Percentiles rank a stretch among this genome's conserved stretches.
Evolutionary conservation across 2,797 vertebrate genomes (phyloP).

Genomic region (Amphiprion clarkii): DNA sequence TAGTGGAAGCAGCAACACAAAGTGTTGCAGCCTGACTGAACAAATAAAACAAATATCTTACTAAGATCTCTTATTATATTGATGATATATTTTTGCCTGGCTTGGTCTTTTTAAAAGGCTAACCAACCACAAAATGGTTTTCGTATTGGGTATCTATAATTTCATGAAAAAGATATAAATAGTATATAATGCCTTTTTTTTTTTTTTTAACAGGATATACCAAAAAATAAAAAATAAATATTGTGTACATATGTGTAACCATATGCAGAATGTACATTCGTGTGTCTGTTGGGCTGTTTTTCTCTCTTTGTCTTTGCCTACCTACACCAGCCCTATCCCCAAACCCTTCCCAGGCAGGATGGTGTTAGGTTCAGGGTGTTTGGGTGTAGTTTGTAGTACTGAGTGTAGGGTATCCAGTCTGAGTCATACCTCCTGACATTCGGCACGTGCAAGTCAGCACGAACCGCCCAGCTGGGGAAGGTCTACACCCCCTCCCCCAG

Average conservation of each 20-base stretch:
- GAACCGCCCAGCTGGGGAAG: slow-evolving; percentile 81
- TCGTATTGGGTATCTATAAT: not conserved
- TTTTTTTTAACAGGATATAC: no score
- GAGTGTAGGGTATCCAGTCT: slow-evolving; percentile 69
- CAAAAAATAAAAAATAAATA: not conserved
- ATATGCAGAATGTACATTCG: not conserved
- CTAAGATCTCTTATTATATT: not conserved
- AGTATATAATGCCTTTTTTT: no score
- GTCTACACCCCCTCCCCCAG: slow-evolving; percentile 24
- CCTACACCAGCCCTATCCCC: not conserved
- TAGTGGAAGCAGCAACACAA: slow-evolving; percentile 27
- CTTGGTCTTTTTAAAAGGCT: slow-evolving; percentile 1
- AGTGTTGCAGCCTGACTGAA: slow-evolving; percentile 39
- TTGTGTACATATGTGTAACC: slow-evolving; percentile 1
- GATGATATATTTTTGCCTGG: not conserved
- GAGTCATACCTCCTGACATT: slow-evolving; percentile 83
- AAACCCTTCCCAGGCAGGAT: slow-evolving; percentile 1
- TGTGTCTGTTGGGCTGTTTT: slow-evolving; percentile 16
- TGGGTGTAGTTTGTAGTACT: slow-evolving; percentile 49
- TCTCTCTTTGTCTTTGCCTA: slow-evolving; percentile 42
- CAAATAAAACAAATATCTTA: slow-evolving; percentile 10
- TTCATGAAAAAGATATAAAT: not conserved
- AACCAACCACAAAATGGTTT: slow-evolving; percentile 1
- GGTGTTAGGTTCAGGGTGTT: slow-evolving; percentile 64
- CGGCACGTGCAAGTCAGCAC: slow-evolving; percentile 87